Conservation (phyloP, 2,113 vertebrate genomes). For the Mesitornis unicolor region DNA sequence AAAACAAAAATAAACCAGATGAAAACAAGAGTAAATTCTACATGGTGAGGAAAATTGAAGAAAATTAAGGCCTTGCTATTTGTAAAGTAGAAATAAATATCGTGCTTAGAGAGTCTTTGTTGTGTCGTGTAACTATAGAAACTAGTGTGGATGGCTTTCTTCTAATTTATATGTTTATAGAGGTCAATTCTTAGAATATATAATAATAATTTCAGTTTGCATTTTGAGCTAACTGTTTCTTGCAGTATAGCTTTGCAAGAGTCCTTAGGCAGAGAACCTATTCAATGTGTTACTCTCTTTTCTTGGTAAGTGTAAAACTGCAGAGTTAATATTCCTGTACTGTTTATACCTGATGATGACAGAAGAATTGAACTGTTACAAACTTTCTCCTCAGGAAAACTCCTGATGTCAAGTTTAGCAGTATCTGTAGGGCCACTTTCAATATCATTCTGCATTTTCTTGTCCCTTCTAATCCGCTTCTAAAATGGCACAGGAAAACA, state of each 20-base stretch:
- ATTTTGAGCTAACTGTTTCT: neutral
- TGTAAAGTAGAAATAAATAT: neutral
- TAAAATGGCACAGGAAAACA: neutral
- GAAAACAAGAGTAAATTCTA: neutral
- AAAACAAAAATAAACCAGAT: neutral
- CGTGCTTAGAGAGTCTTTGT: neutral
- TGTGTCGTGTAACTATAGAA: neutral
- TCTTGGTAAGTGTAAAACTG: neutral
- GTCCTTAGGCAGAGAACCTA: neutral
- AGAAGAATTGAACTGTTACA: neutral
- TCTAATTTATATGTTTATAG: neutral
- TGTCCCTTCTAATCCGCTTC: neutral
- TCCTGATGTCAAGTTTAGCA: neutral
- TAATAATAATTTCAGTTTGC: neutral
- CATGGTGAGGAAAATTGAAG: neutral
- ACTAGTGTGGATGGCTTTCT: neutral
- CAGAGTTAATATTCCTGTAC: neutral
- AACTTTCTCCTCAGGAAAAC: neutral
- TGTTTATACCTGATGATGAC: neutral
- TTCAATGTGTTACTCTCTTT: neutral
- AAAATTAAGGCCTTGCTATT: neutral
- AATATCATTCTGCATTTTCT: neutral
- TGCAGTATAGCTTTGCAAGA: neutral
- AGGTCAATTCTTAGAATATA: neutral
- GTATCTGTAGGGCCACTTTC: neutral